Percentiles rank a stretch among this genome's conserved stretches.
Evolutionary conservation across 64 coral and sea anemone genomes (phyloP).

Genomic region (Cladopsammia gracilis): DNA sequence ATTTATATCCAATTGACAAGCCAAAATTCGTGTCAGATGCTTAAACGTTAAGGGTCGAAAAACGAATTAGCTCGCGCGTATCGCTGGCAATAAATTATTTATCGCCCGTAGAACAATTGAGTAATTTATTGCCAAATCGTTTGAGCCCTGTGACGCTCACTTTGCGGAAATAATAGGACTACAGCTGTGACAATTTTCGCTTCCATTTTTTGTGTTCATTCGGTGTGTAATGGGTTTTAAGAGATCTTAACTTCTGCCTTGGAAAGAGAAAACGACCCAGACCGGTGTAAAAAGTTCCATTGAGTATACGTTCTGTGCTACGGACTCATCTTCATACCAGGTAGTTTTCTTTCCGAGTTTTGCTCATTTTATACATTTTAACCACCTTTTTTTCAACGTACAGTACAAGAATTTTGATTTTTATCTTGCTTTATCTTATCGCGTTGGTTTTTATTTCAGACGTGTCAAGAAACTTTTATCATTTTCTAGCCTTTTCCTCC

Average conservation of each 20-base stretch:
- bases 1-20: slow-evolving; percentile 82
- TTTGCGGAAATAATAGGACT: slow-evolving; percentile 79
- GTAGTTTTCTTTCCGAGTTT: slow-evolving; percentile 4
- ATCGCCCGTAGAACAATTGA: slow-evolving; percentile 90
- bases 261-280: slow-evolving; percentile 90
- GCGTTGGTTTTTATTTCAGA: slow-evolving; percentile 15
- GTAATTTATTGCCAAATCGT: slow-evolving; percentile 90
- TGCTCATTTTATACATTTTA: neutral
- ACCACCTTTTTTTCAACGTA: neutral
- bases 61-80: slow-evolving; percentile 75
- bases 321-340: neutral
- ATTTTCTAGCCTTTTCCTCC: slow-evolving; percentile 11
- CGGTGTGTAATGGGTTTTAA: slow-evolving; percentile 98
- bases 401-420: slow-evolving; percentile 64
- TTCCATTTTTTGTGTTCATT: slow-evolving; percentile 95
- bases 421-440: slow-evolving; percentile 52
- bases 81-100: slow-evolving; percentile 74
- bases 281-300: slow-evolving; percentile 58
- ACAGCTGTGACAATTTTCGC: slow-evolving; percentile 93
- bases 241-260: slow-evolving; percentile 91
- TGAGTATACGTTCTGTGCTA: slow-evolving; percentile 21
- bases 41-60: slow-evolving; percentile 37
- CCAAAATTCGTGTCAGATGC: slow-evolving; percentile 46
- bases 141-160: slow-evolving; percentile 85
- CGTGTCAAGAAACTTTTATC: slow-evolving; percentile 50